Conservation (phyloP, 2,797 vertebrate species). For the Acropternis orthonyx region DNA sequence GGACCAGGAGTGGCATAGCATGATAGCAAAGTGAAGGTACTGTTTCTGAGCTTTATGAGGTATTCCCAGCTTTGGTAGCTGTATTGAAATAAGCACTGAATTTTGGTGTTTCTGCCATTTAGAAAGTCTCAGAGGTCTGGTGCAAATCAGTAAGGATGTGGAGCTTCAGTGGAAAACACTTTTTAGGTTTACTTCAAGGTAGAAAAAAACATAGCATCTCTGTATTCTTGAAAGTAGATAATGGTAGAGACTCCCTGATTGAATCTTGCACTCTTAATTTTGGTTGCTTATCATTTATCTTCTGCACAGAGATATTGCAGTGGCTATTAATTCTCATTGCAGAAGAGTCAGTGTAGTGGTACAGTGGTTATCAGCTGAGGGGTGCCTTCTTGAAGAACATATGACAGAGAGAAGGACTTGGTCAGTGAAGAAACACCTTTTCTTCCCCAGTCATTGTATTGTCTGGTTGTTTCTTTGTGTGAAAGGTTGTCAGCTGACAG, state of each 20-base stretch:
- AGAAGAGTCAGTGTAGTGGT: not conserved
- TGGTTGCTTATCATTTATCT: not conserved
- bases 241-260: not conserved
- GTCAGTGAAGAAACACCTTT: not conserved
- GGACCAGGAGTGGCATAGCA: not conserved
- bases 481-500: not conserved
- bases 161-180: not conserved
- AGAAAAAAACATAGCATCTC: not conserved
- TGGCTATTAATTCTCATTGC: not conserved
- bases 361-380: not conserved
- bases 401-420: not conserved
- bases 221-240: not conserved
- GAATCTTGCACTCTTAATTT: not conserved
- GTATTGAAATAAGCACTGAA: not conserved
- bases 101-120: not conserved
- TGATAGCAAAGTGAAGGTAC: not conserved
- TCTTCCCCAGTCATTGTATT: not conserved
- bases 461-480: not conserved
- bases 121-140: not conserved
- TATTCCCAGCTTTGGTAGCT: not conserved
- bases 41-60: not conserved
- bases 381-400: not conserved
- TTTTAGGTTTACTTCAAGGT: not conserved
- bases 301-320: not conserved
- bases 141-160: not conserved